phyloP scores from a whole-genome alignment of 1,140 invertebrate genomes.

The Neodiprion fabricii region DNA sequence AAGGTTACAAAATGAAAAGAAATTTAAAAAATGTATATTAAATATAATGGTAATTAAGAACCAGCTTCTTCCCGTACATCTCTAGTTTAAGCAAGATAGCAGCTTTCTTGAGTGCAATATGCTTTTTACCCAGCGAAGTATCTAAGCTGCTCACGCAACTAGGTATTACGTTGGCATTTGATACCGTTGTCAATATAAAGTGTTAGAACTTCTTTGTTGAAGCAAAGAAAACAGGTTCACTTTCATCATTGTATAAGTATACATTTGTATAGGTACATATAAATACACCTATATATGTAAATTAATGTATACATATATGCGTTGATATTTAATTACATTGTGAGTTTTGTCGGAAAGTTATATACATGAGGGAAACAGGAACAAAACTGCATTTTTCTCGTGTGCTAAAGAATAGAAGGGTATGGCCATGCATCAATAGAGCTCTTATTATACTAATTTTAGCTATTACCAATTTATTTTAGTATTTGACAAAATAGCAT shows the following conservation, averaged over 20 bases:
- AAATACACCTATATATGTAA: too few relatives aligned
- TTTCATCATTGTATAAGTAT: background rate
- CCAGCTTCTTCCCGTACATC: background rate
- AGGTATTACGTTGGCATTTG: background rate
- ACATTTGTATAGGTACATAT: background rate
- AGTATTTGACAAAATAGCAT: conserved; percentile 19
- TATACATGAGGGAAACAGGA: background rate
- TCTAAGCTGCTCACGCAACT: background rate
- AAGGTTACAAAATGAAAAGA: too few relatives aligned
- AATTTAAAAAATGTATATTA: too few relatives aligned
- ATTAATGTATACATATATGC: background rate
- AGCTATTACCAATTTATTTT: conserved; percentile 6
- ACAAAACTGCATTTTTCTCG: too few relatives aligned
- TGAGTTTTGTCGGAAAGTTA: background rate
- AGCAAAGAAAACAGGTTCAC: background rate
- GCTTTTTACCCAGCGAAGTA: background rate
- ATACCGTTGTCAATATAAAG: background rate
- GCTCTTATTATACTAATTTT: conserved; percentile 1
- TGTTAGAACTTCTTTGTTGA: background rate
- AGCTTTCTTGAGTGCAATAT: conserved; percentile 1
- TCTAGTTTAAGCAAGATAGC: background rate
- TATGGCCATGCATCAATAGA: background rate
- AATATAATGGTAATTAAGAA: background rate
- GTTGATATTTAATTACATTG: too few relatives aligned
- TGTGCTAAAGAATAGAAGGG: background rate